These are phyloP conservation scores for Globia sparganii DNA, from an alignment of 2,888 invertebrate species.

Conservation along the genomic window DNA sequence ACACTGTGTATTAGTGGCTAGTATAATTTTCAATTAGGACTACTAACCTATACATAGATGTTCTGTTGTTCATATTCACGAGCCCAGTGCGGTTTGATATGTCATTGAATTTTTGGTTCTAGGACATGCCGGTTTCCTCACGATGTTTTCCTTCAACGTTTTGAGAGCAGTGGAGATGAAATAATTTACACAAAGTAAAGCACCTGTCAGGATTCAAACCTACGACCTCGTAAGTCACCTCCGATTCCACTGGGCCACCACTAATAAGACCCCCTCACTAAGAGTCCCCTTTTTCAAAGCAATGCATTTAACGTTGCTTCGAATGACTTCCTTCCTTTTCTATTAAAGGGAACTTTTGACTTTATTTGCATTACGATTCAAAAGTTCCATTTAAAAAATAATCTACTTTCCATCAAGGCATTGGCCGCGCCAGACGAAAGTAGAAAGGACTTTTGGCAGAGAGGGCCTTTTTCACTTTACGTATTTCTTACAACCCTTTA, in stretches of 20 bases:
- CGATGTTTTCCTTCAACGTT: too few relatives aligned
- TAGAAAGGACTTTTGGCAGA: slow-evolving; percentile 55
- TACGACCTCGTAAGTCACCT: too few relatives aligned
- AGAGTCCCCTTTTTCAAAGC: not conserved
- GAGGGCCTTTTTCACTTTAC: slow-evolving; percentile 71
- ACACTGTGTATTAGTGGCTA: too few relatives aligned
- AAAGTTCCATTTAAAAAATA: slow-evolving; percentile 53
- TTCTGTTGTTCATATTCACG: not conserved
- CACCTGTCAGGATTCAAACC: too few relatives aligned
- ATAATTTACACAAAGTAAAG: too few relatives aligned
- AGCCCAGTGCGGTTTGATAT: too few relatives aligned
- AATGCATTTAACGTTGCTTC: not conserved
- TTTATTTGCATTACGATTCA: slow-evolving; percentile 25
- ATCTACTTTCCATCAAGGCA: slow-evolving; percentile 59
- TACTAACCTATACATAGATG: not conserved
- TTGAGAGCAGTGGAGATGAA: too few relatives aligned
- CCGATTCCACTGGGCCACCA: too few relatives aligned
- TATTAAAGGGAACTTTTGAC: not conserved
- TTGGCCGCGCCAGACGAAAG: slow-evolving; percentile 46
- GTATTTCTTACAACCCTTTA: slow-evolving; percentile 81
- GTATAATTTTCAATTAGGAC: not conserved
- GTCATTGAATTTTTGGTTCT: too few relatives aligned
- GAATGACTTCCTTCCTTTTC: not conserved
- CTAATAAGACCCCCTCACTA: too few relatives aligned
- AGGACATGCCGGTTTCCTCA: too few relatives aligned